Conservation (phyloP, 2,113 vertebrate genomes). For the Eubucco bourcierii region DNA sequence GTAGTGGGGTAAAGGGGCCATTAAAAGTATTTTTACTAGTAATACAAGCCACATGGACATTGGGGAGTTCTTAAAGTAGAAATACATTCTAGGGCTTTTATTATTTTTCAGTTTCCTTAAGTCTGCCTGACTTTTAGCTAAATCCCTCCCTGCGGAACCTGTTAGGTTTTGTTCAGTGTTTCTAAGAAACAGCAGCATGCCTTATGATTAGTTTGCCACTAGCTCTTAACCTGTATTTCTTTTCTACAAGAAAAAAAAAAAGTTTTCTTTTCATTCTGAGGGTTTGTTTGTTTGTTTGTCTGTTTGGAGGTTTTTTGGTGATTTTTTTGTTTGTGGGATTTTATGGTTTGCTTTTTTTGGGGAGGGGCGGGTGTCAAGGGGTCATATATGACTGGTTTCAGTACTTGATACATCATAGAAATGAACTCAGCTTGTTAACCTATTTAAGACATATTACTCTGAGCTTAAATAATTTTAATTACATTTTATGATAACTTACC, state of each 20-base stretch:
- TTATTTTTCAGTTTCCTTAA: background rate
- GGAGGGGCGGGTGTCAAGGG: background rate
- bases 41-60: background rate
- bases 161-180: background rate
- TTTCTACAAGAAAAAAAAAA: constrained; percentile 41
- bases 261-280: background rate
- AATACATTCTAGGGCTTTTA: background rate
- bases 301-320: no score
- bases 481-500: constrained; percentile 59
- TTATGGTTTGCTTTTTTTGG: no score
- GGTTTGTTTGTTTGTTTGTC: background rate
- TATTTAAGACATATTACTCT: constrained; percentile 45
- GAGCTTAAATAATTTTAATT: constrained; percentile 59
- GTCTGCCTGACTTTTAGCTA: background rate
- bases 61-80: background rate
- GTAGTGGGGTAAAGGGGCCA: background rate
- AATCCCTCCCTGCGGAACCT: background rate
- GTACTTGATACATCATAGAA: constrained; percentile 42
- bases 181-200: background rate
- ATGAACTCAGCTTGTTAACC: constrained; percentile 13
- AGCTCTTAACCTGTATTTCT: constrained; percentile 36
- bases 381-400: constrained; percentile 19
- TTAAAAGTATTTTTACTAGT: background rate
- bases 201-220: background rate
- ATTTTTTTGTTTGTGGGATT: no score